These are phyloP conservation scores for Ecdyonurus torrentis DNA, from an alignment of 2,888 invertebrate genomes.

Conservation along the genomic window DNA sequence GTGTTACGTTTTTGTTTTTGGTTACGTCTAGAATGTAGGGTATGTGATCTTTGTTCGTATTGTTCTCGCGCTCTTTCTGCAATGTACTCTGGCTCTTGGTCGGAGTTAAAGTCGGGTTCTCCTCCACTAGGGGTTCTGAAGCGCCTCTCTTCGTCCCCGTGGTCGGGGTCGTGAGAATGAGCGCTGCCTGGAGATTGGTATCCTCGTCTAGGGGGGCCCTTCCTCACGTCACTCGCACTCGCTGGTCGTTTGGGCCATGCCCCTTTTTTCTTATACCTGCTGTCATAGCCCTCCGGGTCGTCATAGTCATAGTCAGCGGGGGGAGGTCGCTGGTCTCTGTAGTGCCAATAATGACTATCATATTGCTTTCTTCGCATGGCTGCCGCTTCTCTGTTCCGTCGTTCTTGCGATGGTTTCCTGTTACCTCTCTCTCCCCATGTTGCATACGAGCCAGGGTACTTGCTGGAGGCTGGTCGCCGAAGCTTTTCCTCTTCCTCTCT, in stretches of 20 bases:
- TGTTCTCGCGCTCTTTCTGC: background rate
- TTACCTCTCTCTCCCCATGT: background rate
- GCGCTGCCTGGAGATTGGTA: background rate
- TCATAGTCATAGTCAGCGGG: background rate
- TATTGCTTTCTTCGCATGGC: background rate
- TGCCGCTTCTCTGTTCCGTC: background rate
- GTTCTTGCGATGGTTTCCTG: background rate
- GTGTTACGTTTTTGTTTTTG: background rate
- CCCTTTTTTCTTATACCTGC: background rate
- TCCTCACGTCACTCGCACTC: background rate
- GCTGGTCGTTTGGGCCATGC: background rate
- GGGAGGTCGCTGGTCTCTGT: background rate
- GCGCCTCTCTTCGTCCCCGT: background rate
- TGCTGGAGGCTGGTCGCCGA: background rate
- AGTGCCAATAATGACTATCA: background rate
- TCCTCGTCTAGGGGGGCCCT: background rate
- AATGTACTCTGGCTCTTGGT: background rate
- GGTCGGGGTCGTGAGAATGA: background rate
- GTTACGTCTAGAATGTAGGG: constrained; percentile 2
- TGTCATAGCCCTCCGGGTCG: background rate
- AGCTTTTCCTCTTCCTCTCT: background rate
- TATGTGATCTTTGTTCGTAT: constrained; percentile 2
- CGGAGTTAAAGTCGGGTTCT: constrained; percentile 1
- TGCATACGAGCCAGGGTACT: background rate
- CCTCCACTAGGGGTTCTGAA: constrained; percentile 2